Base-by-base conservation (phyloP, 2,888 invertebrate species). In the Pheosia gnoma region DNA sequence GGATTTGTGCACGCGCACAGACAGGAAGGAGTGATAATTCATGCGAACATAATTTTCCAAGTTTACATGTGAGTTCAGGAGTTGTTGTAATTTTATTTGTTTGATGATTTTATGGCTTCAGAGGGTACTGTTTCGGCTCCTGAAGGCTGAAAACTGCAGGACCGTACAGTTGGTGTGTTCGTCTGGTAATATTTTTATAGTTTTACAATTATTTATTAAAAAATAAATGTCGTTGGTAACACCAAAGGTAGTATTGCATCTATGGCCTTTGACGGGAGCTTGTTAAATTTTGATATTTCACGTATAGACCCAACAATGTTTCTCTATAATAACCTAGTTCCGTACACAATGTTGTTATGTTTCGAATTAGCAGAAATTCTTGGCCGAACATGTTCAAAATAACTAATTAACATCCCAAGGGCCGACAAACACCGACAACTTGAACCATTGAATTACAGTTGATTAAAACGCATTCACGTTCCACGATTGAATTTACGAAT, bases 391-490 rank as follows among this genome's bases (percentile, higher is more conserved):
- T 25, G 53, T 53, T 53, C 36, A 3, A 53, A 25, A 25, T 25
- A 25, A 53, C 53, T 25, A 51, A 51, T 51, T 53, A 53, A 41
- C 41, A 13, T 10, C 36, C n/a, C 11, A 11, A 39, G 11, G 11
- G 41, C 10, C 38, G 6, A 39, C 13, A 56, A 56, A 56, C 41
- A 56, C 10, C n/a, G 25, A 25, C 25, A 56, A 56, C 56, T 56
- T 56, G 41, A 13, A 41, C 41, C 41, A 67, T 25, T 56, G 52
- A 67, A 67, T 67, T 71, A 71, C 57, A 39, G 51, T 67, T 71
- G 67, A 72, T 74, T 74, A 74, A 71, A 72, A 71, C 71, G 73
- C 74, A 72, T 75, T 71, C 62, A 60, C 13, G 63, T 61, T 13
- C 0, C 51, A 65, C 66, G 68, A 74, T 71, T 67, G 54, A 65